Evolutionary conservation across 2,797 vertebrate species (phyloP).

Genomic region (Decapterus maruadsi): DNA sequence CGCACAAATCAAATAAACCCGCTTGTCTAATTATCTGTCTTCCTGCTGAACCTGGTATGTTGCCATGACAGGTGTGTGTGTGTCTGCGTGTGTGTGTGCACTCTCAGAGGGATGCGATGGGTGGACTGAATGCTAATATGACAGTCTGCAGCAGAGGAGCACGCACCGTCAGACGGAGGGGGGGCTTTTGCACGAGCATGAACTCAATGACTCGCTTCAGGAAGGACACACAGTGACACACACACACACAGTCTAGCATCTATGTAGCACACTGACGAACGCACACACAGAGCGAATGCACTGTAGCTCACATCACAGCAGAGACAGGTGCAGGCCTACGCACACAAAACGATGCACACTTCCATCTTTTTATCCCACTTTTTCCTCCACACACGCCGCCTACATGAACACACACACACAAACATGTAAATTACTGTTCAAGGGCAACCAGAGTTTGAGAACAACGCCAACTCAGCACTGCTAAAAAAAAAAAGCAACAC

Average conservation of each 20-base stretch:
- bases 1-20: slow-evolving; percentile 36
- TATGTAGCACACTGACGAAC: background rate
- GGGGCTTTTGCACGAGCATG: slow-evolving; percentile 50
- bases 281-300: background rate
- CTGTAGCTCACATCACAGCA: background rate
- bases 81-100: slow-evolving; percentile 10
- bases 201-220: slow-evolving; percentile 73
- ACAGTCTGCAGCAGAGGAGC: slow-evolving; percentile 46
- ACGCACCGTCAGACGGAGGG: slow-evolving; percentile 28
- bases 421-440: slow-evolving; percentile 64
- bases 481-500: slow-evolving; percentile 5
- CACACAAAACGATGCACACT: slow-evolving; percentile 1
- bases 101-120: slow-evolving; percentile 23
- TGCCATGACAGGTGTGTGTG: slow-evolving; percentile 33
- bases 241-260: slow-evolving; percentile 29
- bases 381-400: slow-evolving; percentile 6
- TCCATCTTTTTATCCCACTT: slow-evolving; percentile 12
- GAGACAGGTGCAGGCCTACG: slow-evolving; percentile 11
- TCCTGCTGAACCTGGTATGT: slow-evolving; percentile 30
- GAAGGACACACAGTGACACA: slow-evolving; percentile 55
- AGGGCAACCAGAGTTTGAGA: slow-evolving; percentile 62
- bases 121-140: slow-evolving; percentile 64
- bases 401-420: slow-evolving; percentile 18
- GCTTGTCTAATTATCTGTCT: slow-evolving; percentile 22
- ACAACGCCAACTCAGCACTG: slow-evolving; percentile 56